phyloP scores from a whole-genome alignment of 2,113 vertebrate species.

The Gavia stellata region DNA sequence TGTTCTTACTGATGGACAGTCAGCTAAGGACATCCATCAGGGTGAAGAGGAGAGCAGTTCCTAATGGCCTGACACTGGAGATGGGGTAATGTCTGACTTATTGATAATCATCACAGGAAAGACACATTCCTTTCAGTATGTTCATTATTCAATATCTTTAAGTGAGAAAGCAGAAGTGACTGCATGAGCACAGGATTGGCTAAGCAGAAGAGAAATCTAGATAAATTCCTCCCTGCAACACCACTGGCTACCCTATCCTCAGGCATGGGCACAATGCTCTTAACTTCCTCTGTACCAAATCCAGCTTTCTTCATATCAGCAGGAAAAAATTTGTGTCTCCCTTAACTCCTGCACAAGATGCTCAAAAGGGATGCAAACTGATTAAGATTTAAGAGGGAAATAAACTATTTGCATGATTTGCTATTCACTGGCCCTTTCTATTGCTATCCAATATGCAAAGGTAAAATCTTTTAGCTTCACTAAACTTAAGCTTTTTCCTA shows the following conservation, averaged over 20 bases:
- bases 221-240: neutral
- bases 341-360: neutral
- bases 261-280: neutral
- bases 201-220: neutral
- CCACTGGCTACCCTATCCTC: neutral
- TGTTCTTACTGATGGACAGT: neutral
- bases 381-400: neutral
- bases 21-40: neutral
- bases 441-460: neutral
- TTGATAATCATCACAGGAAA: neutral
- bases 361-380: neutral
- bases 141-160: neutral
- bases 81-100: neutral
- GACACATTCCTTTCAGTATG: neutral
- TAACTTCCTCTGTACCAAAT: neutral
- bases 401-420: neutral
- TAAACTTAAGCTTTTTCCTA: neutral
- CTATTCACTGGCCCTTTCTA: neutral
- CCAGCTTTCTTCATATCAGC: neutral
- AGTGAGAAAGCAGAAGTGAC: neutral
- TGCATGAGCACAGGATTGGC: neutral
- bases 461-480: neutral
- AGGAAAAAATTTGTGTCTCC: neutral
- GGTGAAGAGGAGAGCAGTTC: neutral
- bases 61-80: neutral